Conservation (phyloP, 2,888 invertebrate species). For the Ganaspis brasiliensis region DNA sequence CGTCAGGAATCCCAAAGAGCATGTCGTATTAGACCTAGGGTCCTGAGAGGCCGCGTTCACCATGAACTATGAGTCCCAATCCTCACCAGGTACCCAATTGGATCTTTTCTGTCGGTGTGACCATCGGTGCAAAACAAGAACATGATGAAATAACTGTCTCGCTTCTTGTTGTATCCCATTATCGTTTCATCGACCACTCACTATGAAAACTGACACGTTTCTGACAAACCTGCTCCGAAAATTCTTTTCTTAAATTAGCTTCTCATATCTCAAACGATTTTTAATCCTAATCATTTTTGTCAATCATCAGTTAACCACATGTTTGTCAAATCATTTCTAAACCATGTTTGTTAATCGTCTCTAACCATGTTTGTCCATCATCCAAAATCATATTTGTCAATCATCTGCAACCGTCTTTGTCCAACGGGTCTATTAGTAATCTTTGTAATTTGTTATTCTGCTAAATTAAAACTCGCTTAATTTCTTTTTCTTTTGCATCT, state of each 20-base stretch:
- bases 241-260: constrained; percentile 25
- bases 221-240: not conserved
- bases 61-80: constrained; percentile 53
- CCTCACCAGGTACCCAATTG: constrained; percentile 49
- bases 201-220: constrained; percentile 33
- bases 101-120: constrained; percentile 34
- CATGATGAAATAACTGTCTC: constrained; percentile 41
- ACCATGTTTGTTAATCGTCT: no score
- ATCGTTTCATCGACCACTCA: constrained; percentile 28
- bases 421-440: no score
- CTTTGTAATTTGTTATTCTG: no score
- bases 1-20: constrained; percentile 78
- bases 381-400: no score
- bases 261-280: not conserved
- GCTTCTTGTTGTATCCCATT: constrained; percentile 41
- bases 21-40: constrained; percentile 75
- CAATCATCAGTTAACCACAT: no score
- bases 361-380: no score
- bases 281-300: not conserved
- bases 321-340: no score
- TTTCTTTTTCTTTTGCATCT: no score
- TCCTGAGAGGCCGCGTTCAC: constrained; percentile 56
- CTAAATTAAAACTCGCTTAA: no score
- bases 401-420: no score
- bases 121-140: constrained; percentile 39